These are phyloP conservation scores for Nephrotoma appendiculata DNA, from an alignment of 2,888 invertebrate species.

Conservation along the genomic window DNA sequence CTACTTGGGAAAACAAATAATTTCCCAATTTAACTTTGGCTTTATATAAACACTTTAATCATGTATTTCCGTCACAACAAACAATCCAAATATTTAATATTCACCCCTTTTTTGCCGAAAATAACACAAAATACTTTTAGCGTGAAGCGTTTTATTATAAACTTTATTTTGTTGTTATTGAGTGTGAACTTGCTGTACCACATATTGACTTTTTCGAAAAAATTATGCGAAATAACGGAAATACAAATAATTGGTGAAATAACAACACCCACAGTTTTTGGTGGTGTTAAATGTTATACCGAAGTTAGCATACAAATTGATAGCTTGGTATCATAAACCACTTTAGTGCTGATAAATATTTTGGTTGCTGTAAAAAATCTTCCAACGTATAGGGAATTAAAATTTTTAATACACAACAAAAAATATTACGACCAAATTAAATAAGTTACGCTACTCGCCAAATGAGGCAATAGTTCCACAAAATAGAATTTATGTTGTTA, in stretches of 20 bases:
- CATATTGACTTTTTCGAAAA: not conserved
- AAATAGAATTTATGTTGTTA: too few relatives aligned
- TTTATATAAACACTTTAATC: not conserved
- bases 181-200: not conserved
- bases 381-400: too few relatives aligned
- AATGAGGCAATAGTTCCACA: too few relatives aligned
- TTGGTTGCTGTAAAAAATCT: too few relatives aligned
- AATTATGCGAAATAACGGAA: not conserved
- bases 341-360: too few relatives aligned
- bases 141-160: not conserved
- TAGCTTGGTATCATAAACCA: too few relatives aligned
- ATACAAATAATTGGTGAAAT: not conserved
- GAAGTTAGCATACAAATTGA: too few relatives aligned
- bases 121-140: not conserved
- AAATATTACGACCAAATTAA: too few relatives aligned
- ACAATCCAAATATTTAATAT: not conserved
- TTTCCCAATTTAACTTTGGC: not conserved
- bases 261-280: not conserved
- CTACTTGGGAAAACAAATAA: not conserved
- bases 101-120: not conserved
- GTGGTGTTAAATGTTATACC: too few relatives aligned
- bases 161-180: not conserved
- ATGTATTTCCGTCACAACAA: not conserved
- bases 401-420: too few relatives aligned
- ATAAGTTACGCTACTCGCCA: too few relatives aligned